Base-by-base conservation (phyloP, 2,113 vertebrate genomes). In the Anguilla japonica region DNA sequence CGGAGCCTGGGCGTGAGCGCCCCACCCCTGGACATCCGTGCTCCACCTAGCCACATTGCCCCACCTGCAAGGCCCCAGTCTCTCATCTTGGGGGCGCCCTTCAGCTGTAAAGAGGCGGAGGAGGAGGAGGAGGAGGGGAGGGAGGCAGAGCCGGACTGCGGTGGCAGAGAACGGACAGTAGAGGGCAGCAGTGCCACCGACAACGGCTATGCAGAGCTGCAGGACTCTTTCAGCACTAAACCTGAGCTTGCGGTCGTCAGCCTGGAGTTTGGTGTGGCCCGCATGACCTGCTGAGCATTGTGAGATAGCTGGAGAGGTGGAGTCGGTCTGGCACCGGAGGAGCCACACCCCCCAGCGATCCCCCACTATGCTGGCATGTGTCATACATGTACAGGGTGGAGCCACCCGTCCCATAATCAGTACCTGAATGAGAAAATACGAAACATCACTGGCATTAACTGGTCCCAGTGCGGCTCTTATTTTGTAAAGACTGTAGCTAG, bases 261-360 rank as follows among this genome's bases (percentile, higher is more conserved):
- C 91, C 89, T 99, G 92, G 98, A 99, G 93, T 97, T 96, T 0
- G 98, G 98, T 14, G 97, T 99, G 91, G 98, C 98, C 18, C 96
- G 96, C 87, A 99, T 99, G 98, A 98, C 97, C 88, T 99, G 97
- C 94, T 98, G 95, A 95, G 90, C 40, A 20, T 41, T 41, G 22
- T 20, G 67, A 40, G 26, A 85, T 67, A 29, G 71, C 34, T 46
- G 29, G 50, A 15, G 40, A 5, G 83, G 67, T 14, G 50, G 43
- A 2, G 89, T 79, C 84, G 4, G 29, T 34, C 11, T 29, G 8
- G 34, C 79, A 92, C 89, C 84, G 2, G 43, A 75, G 56, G 82
- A 78, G 85, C 41, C 13, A 60, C 18, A 5, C 34, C 39, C 20
- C n/a, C 34, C 5, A 40, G 5, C 41, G 5, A 34, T 16, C 41